These are phyloP conservation scores for Napeogenes sylphis DNA, from an alignment of 2,888 invertebrate genomes.

Conservation along the genomic window DNA sequence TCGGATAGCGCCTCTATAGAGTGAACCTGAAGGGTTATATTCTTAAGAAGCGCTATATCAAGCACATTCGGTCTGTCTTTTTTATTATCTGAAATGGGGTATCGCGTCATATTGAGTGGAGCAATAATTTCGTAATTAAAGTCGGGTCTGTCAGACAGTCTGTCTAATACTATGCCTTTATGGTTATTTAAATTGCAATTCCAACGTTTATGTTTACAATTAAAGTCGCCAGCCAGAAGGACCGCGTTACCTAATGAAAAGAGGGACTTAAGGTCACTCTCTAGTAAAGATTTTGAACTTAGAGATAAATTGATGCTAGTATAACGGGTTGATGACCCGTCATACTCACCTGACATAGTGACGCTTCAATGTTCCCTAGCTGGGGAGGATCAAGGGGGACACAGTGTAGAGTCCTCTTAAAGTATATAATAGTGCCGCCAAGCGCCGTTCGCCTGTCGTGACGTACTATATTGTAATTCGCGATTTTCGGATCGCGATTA, in stretches of 20 bases:
- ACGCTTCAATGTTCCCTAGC: slow-evolving; percentile 27
- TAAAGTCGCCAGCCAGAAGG: background rate
- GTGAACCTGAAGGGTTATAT: slow-evolving; percentile 5
- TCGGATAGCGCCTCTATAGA: slow-evolving; percentile 7
- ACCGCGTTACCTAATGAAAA: slow-evolving; percentile 9
- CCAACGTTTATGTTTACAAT: background rate
- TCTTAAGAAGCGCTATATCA: slow-evolving; percentile 7
- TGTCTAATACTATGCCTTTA: background rate
- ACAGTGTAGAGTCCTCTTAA: slow-evolving; percentile 16
- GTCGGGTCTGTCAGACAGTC: background rate
- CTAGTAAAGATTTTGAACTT: background rate
- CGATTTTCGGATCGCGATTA: background rate
- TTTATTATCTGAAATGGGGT: background rate
- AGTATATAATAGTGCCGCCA: slow-evolving; percentile 18
- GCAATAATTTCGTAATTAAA: background rate
- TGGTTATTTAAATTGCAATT: background rate
- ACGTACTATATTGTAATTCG: slow-evolving; percentile 1
- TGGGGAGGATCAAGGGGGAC: slow-evolving; percentile 9
- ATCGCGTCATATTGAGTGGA: background rate
- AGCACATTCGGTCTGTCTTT: slow-evolving; percentile 3
- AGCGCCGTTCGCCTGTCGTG: background rate
- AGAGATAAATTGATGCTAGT: slow-evolving; percentile 16
- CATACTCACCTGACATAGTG: slow-evolving; percentile 13
- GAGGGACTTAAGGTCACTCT: slow-evolving; percentile 10
- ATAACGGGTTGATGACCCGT: slow-evolving; percentile 18